Percentiles rank a stretch among this genome's conserved stretches.
These are phyloP conservation scores for Pachydiplax longipennis DNA, from an alignment of 2,888 invertebrate genomes.

Conservation along the genomic window DNA sequence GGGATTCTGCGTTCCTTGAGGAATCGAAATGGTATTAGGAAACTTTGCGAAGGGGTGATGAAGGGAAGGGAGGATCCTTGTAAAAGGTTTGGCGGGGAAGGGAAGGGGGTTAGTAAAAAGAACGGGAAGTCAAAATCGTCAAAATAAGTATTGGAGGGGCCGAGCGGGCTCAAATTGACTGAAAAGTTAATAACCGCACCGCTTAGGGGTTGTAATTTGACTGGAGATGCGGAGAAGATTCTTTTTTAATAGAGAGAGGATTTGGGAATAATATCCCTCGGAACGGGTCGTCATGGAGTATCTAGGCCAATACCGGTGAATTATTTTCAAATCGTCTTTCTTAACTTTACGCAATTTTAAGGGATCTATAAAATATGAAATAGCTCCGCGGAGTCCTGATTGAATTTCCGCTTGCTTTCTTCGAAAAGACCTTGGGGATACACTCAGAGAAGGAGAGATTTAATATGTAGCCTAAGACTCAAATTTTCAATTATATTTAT, in stretches of 20 bases:
- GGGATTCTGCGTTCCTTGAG: conserved; percentile 25
- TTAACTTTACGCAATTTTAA: no score
- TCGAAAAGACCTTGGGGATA: no score
- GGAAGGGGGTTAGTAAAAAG: not conserved
- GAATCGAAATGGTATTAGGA: conserved; percentile 20
- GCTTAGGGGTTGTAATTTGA: not conserved
- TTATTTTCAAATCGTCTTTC: no score
- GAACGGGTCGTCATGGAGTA: no score
- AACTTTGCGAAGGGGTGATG: not conserved
- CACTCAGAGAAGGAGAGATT: no score
- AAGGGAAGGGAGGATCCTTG: not conserved
- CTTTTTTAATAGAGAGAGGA: not conserved
- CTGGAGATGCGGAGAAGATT: not conserved
- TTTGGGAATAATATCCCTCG: not conserved
- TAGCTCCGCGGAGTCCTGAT: no score
- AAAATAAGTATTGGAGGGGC: not conserved
- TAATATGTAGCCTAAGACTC: no score
- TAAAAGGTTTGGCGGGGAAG: not conserved
- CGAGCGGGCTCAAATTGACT: not conserved
- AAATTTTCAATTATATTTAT: no score
- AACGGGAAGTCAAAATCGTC: not conserved
- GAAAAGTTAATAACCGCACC: not conserved
- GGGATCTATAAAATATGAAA: no score
- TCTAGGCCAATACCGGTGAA: no score
- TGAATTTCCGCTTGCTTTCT: no score